These are phyloP conservation scores for Toxotes chatareus DNA, from an alignment of 2,113 vertebrate species.

Conservation along the genomic window DNA sequence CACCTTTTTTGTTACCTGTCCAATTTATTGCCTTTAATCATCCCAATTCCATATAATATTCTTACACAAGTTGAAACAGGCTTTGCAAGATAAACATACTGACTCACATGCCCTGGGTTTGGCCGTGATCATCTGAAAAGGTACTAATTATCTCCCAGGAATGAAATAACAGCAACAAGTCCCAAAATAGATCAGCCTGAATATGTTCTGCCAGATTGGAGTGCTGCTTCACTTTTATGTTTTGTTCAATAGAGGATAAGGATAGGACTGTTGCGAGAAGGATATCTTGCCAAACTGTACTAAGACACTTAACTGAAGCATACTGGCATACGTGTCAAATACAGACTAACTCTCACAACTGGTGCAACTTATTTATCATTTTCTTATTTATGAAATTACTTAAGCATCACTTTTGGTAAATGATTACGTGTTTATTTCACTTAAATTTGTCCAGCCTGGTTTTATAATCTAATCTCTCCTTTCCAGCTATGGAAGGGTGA, in stretches of 20 bases:
- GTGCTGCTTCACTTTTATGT: conserved; percentile 1
- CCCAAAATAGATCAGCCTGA: conserved; percentile 11
- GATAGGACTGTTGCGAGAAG: background rate
- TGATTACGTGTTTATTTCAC: background rate
- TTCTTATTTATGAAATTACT: background rate
- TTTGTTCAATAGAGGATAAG: background rate
- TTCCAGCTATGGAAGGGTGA: background rate
- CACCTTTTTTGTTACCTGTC: background rate
- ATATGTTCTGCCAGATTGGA: background rate
- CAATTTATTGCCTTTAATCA: background rate
- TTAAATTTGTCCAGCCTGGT: background rate
- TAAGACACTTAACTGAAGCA: background rate
- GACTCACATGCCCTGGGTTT: conserved; percentile 31
- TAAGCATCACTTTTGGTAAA: background rate
- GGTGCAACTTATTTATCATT: background rate
- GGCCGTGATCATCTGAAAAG: conserved; percentile 6
- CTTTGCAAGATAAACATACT: conserved; percentile 20
- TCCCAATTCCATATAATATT: background rate
- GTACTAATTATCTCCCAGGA: conserved; percentile 17
- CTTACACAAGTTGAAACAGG: conserved; percentile 36
- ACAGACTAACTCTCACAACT: background rate
- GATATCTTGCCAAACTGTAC: background rate
- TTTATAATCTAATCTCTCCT: background rate
- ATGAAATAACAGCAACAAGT: conserved; percentile 9
- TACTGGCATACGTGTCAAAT: background rate